phyloP scores from a whole-genome alignment of 2,888 invertebrate species.

The Pristionchus arcanus region DNA sequence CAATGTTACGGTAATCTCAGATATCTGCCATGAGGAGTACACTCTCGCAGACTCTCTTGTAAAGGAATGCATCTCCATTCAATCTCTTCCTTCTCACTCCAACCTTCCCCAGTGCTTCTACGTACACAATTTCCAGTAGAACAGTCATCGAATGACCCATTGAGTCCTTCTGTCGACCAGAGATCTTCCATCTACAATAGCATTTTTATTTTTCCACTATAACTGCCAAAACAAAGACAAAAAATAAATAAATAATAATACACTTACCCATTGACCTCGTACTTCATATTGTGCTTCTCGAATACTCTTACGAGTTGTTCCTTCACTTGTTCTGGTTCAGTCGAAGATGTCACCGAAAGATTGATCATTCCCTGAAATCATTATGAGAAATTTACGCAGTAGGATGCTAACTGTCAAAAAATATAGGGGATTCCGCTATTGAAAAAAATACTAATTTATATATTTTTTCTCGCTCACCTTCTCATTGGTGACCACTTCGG shows the following conservation, averaged over 20 bases:
- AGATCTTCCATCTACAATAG: slow-evolving; percentile 84
- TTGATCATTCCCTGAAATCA: slow-evolving; percentile 84
- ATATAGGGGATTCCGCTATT: neutral
- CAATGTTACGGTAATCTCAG: neutral
- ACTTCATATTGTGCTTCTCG: slow-evolving; percentile 69
- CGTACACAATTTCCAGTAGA: slow-evolving; percentile 85
- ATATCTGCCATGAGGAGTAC: slow-evolving; percentile 80
- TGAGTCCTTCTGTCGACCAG: slow-evolving; percentile 84
- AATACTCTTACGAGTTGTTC: slow-evolving; percentile 84
- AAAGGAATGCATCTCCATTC: slow-evolving; percentile 89
- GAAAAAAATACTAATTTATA: neutral
- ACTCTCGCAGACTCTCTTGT: slow-evolving; percentile 88
- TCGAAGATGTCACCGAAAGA: slow-evolving; percentile 86
- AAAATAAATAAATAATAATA: neutral
- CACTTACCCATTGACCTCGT: slow-evolving; percentile 70
- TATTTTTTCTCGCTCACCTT: slow-evolving; percentile 57
- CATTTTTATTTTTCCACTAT: neutral
- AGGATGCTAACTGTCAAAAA: neutral
- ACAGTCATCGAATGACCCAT: slow-evolving; percentile 84
- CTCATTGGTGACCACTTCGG: slow-evolving; percentile 64
- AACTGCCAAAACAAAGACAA: neutral
- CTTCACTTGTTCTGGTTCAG: slow-evolving; percentile 85
- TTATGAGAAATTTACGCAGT: neutral
- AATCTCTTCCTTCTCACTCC: slow-evolving; percentile 79
- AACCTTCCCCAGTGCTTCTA: slow-evolving; percentile 80